phyloP scores from a whole-genome alignment of 2,113 vertebrate species.

The Bos taurus region DNA sequence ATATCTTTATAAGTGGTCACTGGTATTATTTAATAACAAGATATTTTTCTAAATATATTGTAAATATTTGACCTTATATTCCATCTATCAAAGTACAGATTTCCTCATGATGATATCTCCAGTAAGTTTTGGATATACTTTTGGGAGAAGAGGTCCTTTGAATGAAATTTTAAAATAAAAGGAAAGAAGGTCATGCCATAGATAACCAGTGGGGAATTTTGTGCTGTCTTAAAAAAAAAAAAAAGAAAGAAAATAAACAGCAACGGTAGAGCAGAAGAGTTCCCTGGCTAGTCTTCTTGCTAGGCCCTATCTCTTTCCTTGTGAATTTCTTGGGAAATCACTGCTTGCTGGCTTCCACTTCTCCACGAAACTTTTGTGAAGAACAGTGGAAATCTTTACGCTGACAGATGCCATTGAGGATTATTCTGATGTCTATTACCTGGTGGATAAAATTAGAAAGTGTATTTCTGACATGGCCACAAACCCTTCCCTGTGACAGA shows the following conservation, averaged over 20 bases:
- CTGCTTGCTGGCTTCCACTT: conserved; percentile 13
- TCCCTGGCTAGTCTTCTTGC: neutral
- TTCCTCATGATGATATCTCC: neutral
- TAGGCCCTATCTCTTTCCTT: neutral
- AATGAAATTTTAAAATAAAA: conserved; percentile 22
- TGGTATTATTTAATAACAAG: neutral
- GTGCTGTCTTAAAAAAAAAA: neutral
- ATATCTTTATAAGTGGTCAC: neutral
- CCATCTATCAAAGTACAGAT: neutral
- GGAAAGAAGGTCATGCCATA: neutral
- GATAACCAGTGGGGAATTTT: neutral
- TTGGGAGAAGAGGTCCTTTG: neutral
- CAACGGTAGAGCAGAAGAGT: neutral
- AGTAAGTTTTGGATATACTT: neutral
- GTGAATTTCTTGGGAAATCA: neutral
- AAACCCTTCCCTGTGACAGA: neutral
- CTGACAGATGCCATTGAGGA: conserved; percentile 14
- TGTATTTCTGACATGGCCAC: conserved; percentile 21
- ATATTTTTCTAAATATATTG: neutral
- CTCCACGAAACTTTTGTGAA: conserved; percentile 9
- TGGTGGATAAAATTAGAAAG: conserved; percentile 45
- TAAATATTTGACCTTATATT: neutral
- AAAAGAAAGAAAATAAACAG: neutral
- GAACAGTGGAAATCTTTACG: conserved; percentile 42
- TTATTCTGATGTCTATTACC: conserved; percentile 45